phyloP scores from a whole-genome alignment of 2,888 invertebrate species.

The Ochropacha duplaris region DNA sequence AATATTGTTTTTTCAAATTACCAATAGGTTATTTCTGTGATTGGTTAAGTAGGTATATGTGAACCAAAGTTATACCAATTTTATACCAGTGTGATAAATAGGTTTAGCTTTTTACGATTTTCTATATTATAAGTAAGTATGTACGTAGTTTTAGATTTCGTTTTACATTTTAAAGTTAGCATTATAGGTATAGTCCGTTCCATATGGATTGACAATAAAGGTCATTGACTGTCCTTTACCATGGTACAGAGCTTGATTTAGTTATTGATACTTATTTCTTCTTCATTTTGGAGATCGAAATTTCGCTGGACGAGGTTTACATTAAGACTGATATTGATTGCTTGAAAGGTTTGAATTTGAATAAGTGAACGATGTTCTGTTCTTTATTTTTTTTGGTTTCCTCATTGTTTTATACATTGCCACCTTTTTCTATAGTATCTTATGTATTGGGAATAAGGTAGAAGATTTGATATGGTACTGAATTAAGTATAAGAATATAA shows the following conservation, averaged over 20 bases:
- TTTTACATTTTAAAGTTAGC: neutral
- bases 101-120: slow-evolving; percentile 10
- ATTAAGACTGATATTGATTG: neutral
- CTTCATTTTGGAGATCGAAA: neutral
- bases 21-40: neutral
- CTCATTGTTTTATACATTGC: neutral
- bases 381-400: neutral
- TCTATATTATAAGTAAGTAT: too few species aligned
- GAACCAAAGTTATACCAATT: neutral
- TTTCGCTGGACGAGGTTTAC: slow-evolving; percentile 27
- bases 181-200: too few species aligned
- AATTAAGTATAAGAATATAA: too few species aligned
- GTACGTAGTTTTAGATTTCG: slow-evolving; percentile 8
- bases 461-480: too few species aligned
- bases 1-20: neutral
- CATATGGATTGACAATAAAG: too few species aligned
- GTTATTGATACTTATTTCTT: neutral
- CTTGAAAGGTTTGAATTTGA: neutral
- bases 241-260: too few species aligned
- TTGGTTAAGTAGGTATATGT: neutral
- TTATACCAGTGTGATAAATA: slow-evolving; percentile 18
- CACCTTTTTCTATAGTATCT: neutral
- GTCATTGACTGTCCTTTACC: too few species aligned
- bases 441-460: too few species aligned
- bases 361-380: neutral